phyloP scores from a whole-genome alignment of 2,888 invertebrate species.

The Formica aserva region DNA sequence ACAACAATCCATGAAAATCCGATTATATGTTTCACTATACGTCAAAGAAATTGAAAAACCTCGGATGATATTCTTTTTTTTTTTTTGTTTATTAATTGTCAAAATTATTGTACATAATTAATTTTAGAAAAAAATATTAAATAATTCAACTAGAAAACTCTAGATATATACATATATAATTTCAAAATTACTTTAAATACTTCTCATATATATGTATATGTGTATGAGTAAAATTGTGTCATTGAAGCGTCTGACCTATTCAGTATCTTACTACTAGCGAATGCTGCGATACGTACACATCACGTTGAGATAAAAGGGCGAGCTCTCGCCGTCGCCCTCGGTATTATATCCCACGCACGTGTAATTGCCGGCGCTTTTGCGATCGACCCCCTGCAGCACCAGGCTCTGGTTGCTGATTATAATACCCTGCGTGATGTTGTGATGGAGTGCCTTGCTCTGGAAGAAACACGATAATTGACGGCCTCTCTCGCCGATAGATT shows the following conservation, averaged over 20 bases:
- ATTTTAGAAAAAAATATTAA: neutral
- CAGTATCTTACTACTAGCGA: neutral
- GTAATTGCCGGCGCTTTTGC: slow-evolving; percentile 95
- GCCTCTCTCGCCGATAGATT: neutral
- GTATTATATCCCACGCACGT: slow-evolving; percentile 96
- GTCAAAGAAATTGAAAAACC: neutral
- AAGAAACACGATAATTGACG: slow-evolving; percentile 39
- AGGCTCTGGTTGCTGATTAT: slow-evolving; percentile 96
- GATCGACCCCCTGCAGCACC: slow-evolving; percentile 94
- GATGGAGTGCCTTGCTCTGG: slow-evolving; percentile 92
- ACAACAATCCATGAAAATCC: slow-evolving; percentile 12
- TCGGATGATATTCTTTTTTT: neutral
- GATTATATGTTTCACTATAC: neutral
- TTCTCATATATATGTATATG: neutral
- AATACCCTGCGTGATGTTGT: slow-evolving; percentile 94
- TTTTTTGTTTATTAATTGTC: neutral
- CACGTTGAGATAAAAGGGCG: slow-evolving; percentile 93
- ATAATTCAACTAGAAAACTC: neutral
- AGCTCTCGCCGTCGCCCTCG: slow-evolving; percentile 95
- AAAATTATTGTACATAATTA: neutral
- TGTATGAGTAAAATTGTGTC: neutral
- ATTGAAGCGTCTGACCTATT: neutral
- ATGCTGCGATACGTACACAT: slow-evolving; percentile 90
- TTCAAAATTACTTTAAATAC: neutral
- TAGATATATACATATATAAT: neutral